Percentiles rank a stretch among this genome's conserved stretches.
Evolutionary conservation across 2,888 invertebrate species (phyloP).

Genomic region (Tinea semifulvella): DNA sequence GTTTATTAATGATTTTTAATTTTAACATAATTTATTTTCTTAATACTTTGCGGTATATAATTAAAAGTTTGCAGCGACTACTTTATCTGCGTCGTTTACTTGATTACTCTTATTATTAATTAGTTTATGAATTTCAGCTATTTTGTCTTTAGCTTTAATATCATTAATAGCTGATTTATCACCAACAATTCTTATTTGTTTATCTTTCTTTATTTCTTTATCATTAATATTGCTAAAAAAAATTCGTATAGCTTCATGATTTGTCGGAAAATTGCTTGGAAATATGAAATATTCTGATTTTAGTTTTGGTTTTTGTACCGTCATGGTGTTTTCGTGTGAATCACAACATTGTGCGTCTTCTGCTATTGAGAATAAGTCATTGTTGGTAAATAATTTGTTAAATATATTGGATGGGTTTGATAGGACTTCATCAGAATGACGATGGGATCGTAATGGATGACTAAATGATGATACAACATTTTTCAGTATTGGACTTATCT

Average conservation of each 20-base stretch:
- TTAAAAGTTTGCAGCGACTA: not conserved
- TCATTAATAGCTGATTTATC: no score
- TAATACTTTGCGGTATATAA: no score
- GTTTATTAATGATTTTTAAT: no score
- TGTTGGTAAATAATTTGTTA: slow-evolving; percentile 37
- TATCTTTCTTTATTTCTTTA: no score
- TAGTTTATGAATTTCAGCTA: no score
- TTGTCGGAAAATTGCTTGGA: not conserved
- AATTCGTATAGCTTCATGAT: no score
- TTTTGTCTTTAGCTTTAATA: no score
- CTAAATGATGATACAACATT: not conserved
- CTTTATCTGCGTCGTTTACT: not conserved
- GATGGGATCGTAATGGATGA: not conserved
- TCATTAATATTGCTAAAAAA: no score
- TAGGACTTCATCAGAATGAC: not conserved
- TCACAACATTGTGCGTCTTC: slow-evolving; percentile 39
- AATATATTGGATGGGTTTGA: slow-evolving; percentile 33
- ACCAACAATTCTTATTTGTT: no score
- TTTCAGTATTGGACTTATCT: not conserved
- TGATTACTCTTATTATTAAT: not conserved
- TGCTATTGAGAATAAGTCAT: slow-evolving; percentile 38
- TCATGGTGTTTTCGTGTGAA: slow-evolving; percentile 18
- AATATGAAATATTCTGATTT: slow-evolving; percentile 1
- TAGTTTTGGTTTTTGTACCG: not conserved
- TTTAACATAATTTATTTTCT: no score